A percentile compares a stretch with the other conserved stretches of the same genome.
Evolutionary conservation across 1,140 invertebrate genomes (phyloP).

Genomic region (Myzus persicae): DNA sequence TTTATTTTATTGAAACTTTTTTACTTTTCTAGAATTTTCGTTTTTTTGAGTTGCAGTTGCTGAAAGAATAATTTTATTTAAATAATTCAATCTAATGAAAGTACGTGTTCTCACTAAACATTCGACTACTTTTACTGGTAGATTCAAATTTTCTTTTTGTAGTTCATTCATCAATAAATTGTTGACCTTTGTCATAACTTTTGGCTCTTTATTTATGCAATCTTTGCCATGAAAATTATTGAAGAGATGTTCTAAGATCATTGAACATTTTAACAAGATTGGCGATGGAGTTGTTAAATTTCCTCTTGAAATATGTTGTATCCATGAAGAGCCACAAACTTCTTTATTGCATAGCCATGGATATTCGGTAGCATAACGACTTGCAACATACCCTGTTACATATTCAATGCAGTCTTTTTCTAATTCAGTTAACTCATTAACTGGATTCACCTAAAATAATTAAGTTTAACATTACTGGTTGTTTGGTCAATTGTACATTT

Average conservation of each 20-base stretch:
- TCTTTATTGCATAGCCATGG: neutral
- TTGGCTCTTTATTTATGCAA: neutral
- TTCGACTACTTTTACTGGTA: neutral
- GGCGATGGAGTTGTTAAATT: neutral
- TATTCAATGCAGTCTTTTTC: neutral
- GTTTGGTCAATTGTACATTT: too few relatives aligned
- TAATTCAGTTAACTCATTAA: neutral
- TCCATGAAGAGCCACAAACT: neutral
- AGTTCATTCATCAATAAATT: neutral
- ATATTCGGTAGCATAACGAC: neutral
- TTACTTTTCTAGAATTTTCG: neutral
- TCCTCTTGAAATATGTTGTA: neutral
- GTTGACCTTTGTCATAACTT: neutral
- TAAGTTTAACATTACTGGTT: neutral
- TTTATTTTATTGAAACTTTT: too few relatives aligned
- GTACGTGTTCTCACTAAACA: neutral
- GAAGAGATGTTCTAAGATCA: neutral
- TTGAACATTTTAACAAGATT: neutral
- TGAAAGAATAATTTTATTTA: neutral
- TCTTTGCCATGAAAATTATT: neutral
- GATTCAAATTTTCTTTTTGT: neutral
- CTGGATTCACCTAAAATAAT: neutral
- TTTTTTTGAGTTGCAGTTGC: neutral
- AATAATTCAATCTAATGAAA: slow-evolving; percentile 6
- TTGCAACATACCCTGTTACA: neutral